Percentiles rank a stretch among this genome's conserved stretches.
These are phyloP conservation scores for Zaprionus inermis DNA, from an alignment of 1,140 invertebrate species.

Conservation along the genomic window DNA sequence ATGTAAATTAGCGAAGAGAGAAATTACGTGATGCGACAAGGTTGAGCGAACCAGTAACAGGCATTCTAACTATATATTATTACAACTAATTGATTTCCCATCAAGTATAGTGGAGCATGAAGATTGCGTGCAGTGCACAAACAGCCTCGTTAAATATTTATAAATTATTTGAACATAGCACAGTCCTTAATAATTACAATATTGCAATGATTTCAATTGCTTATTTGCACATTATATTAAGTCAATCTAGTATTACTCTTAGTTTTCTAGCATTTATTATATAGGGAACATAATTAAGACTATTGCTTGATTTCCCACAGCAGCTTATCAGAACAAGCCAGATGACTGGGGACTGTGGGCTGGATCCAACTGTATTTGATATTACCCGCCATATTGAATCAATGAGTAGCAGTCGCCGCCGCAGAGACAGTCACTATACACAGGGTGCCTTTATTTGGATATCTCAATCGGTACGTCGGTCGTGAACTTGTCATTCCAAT, in stretches of 20 bases:
- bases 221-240: not conserved
- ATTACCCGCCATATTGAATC: conserved; percentile 11
- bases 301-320: not conserved
- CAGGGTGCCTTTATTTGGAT: conserved; percentile 24
- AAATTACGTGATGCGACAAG: conserved; percentile 1
- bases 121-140: conserved; percentile 21
- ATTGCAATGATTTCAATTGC: too few species aligned
- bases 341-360: not conserved
- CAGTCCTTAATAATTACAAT: too few species aligned
- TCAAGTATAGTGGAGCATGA: conserved; percentile 4
- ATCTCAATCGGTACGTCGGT: not conserved
- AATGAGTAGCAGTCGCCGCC: conserved; percentile 5
- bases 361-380: conserved; percentile 16
- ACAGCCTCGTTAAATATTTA: conserved; percentile 6
- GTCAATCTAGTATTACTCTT: not conserved
- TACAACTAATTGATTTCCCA: conserved; percentile 18
- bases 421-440: conserved; percentile 2
- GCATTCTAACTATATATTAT: conserved; percentile 3
- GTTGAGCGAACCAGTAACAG: conserved; percentile 9
- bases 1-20: not conserved
- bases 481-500: conserved; percentile 61
- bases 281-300: not conserved
- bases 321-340: not conserved
- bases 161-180: not conserved
- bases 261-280: not conserved